Evolutionary conservation across 2,797 vertebrate species (phyloP), one percentile per base, ranked within the genome.

Genomic region (Jordanella pulchra): DNA sequence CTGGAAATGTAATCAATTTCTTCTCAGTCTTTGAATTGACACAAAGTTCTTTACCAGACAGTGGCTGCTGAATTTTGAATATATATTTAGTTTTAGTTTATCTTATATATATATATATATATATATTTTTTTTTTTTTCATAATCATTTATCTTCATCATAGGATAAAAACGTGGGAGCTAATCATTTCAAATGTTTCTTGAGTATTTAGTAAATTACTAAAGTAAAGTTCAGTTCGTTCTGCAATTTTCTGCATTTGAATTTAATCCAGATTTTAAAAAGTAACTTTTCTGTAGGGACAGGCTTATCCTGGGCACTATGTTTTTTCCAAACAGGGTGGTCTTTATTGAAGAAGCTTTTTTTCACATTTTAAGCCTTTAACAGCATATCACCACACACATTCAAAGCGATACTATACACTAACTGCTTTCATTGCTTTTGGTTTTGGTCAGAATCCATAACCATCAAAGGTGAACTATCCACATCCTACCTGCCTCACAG

Each of bases 301-400:
- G 3, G 25, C 84, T 76, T 79, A 81, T 75, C 76, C 85, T 79
- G 53, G 81, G 73, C 77, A 42, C n/a, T 18, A 13, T 1, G n/a
- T 79, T 74, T 76, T 84, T 79, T 82, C 83, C 69, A 5, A 84
- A 79, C 82, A 2, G 0, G 84, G 89, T 83, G 90, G 89, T 90
- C 89, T 84, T 72, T 13, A 70, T 51, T 0, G 12, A 65, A 85
- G 78, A 30, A 47, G 72, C 82, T 89, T 88, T 84, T 72, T 82
- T 85, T 78, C 84, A 87, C 84, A 83, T 87, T 74, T 84, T 28
- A 65, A 85, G 81, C 91, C 85, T 90, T 84, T 86, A 91, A 89
- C 84, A 87, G 89, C 87, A 90, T 55, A 68, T 58, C 64, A n/a
- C 65, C 39, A 44, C 66, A 53, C 58, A 65, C 54, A 66, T 65